Conservation (phyloP, 2,888 invertebrate species). For the Vanessa cardui region DNA sequence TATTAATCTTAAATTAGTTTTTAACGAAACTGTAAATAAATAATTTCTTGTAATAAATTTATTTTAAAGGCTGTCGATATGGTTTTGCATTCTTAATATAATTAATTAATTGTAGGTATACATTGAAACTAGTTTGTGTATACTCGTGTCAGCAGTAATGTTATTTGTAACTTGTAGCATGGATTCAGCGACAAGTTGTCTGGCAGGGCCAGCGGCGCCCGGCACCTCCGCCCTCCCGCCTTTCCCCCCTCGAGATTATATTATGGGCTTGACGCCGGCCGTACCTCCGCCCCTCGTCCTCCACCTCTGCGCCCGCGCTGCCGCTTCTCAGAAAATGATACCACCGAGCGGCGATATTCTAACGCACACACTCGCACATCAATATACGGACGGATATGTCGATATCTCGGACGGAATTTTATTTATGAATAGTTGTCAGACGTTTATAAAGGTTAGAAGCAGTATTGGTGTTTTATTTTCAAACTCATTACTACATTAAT, state of each 20-base stretch:
- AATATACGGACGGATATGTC: slow-evolving; percentile 40
- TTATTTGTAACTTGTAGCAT: slow-evolving; percentile 24
- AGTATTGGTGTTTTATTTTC: neutral
- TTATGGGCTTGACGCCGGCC: slow-evolving; percentile 63
- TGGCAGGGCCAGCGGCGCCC: slow-evolving; percentile 65
- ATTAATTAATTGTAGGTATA: slow-evolving; percentile 10
- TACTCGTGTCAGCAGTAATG: slow-evolving; percentile 20
- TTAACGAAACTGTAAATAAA: too few relatives aligned
- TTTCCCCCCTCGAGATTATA: slow-evolving; percentile 43
- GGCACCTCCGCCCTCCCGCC: slow-evolving; percentile 39
- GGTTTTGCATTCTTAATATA: neutral
- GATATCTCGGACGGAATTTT: slow-evolving; percentile 51
- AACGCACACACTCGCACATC: slow-evolving; percentile 48
- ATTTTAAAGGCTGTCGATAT: neutral
- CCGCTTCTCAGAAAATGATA: slow-evolving; percentile 73
- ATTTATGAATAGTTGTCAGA: slow-evolving; percentile 43
- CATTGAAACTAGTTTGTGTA: slow-evolving; percentile 22
- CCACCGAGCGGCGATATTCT: slow-evolving; percentile 49
- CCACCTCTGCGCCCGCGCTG: slow-evolving; percentile 47
- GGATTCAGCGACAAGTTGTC: slow-evolving; percentile 77
- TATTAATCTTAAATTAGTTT: too few relatives aligned
- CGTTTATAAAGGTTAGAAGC: slow-evolving; percentile 11
- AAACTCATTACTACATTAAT: neutral
- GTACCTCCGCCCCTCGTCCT: slow-evolving; percentile 41
- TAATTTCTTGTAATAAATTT: too few relatives aligned